Evolutionary conservation across 2,797 vertebrate genomes (phyloP).

Genomic region (Sebastes reedi): DNA sequence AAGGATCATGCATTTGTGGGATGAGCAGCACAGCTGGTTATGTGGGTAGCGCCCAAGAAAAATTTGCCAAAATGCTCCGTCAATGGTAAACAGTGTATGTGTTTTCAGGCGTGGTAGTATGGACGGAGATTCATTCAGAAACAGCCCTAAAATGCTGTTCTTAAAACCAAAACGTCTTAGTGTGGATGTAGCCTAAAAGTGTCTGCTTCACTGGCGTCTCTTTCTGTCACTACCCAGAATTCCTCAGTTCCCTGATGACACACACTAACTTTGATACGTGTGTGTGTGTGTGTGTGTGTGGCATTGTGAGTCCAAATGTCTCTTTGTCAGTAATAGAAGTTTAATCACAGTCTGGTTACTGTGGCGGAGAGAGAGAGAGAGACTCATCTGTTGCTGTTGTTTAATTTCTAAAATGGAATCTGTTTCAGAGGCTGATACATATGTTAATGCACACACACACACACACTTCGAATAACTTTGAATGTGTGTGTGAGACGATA

Average conservation of each 20-base stretch:
- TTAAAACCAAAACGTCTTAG: too few relatives aligned
- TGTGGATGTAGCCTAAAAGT: constrained; percentile 86
- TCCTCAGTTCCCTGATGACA: constrained; percentile 76
- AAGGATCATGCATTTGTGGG: too few relatives aligned
- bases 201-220: constrained; percentile 89
- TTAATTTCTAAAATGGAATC: constrained; percentile 66
- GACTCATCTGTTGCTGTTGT: constrained; percentile 69
- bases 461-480: constrained; percentile 16
- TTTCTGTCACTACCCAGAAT: constrained; percentile 83
- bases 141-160: too few relatives aligned
- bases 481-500: background rate
- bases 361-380: constrained; percentile 71
- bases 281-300: background rate
- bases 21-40: too few relatives aligned
- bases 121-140: too few relatives aligned
- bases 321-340: constrained; percentile 80
- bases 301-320: constrained; percentile 79
- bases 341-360: constrained; percentile 89
- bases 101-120: too few relatives aligned
- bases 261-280: constrained; percentile 60
- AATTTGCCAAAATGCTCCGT: rapidly evolving
- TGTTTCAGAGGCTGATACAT: constrained; percentile 44
- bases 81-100: too few relatives aligned
- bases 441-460: constrained; percentile 43
- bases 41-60: too few relatives aligned